phyloP scores from a whole-genome alignment of 2,797 vertebrate genomes.

The Phrynocephalus guinanensis region DNA sequence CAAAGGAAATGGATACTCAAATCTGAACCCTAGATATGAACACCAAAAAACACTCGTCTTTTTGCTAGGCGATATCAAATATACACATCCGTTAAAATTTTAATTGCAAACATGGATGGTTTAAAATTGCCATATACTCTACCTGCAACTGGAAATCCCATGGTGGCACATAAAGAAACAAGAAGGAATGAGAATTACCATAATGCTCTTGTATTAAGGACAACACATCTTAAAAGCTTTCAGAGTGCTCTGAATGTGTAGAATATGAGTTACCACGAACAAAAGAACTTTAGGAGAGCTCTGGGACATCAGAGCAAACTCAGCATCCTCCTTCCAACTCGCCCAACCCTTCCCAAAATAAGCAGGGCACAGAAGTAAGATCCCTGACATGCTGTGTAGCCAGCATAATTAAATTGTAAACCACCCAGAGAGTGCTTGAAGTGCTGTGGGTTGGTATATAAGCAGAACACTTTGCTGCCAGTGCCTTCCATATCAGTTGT shows the following conservation, averaged over 20 bases:
- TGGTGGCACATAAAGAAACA: conserved; percentile 51
- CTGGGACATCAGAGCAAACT: background rate
- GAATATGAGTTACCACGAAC: conserved; percentile 2
- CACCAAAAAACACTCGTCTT: background rate
- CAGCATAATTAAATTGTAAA: too few relatives aligned
- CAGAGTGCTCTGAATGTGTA: background rate
- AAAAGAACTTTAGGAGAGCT: background rate
- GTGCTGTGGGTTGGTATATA: too few relatives aligned
- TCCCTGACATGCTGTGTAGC: too few relatives aligned
- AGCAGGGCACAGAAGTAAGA: too few relatives aligned
- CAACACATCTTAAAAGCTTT: conserved; percentile 20
- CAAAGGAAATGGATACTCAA: background rate
- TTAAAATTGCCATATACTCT: conserved; percentile 58
- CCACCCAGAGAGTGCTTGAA: too few relatives aligned
- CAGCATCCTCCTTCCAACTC: background rate
- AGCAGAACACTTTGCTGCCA: background rate
- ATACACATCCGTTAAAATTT: rapidly evolving
- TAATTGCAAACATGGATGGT: background rate
- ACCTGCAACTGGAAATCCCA: conserved; percentile 87
- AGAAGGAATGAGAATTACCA: conserved; percentile 47
- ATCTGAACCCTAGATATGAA: background rate
- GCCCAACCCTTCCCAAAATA: background rate
- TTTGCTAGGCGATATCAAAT: background rate
- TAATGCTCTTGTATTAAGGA: conserved; percentile 18
- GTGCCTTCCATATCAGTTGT: background rate